phyloP scores from a whole-genome alignment of 2,888 invertebrate genomes.

The Eristalis intricaria region DNA sequence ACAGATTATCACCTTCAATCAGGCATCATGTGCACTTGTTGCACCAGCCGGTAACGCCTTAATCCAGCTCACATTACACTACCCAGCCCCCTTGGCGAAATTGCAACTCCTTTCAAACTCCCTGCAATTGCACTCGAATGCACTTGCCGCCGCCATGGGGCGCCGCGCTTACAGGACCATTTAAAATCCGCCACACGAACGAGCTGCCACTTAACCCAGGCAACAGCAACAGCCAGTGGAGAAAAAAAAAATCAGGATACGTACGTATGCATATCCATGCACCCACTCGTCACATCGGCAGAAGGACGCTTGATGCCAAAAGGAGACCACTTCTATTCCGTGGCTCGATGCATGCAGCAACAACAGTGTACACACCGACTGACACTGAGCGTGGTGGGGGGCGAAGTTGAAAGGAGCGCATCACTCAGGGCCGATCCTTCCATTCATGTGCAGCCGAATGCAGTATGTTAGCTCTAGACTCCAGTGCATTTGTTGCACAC shows the following conservation, averaged over 20 bases:
- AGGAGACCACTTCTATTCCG: constrained; percentile 39
- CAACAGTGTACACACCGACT: not conserved
- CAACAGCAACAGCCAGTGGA: not conserved
- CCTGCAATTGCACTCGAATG: constrained; percentile 69
- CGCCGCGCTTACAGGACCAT: constrained; percentile 49
- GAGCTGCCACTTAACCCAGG: constrained; percentile 54
- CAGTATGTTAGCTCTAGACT: constrained; percentile 51
- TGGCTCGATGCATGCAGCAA: constrained; percentile 20
- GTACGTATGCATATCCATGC: constrained; percentile 37
- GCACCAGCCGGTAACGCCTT: constrained; percentile 26
- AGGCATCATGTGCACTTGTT: constrained; percentile 54
- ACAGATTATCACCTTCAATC: constrained; percentile 52
- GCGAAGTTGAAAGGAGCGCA: constrained; percentile 12
- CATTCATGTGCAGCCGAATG: constrained; percentile 63
- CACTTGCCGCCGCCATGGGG: constrained; percentile 64
- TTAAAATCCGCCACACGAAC: constrained; percentile 52
- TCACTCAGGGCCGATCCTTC: constrained; percentile 41
- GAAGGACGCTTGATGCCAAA: constrained; percentile 32
- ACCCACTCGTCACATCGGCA: constrained; percentile 19
- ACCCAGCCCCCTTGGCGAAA: constrained; percentile 1
- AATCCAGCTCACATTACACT: constrained; percentile 27
- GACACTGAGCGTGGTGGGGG: not conserved
- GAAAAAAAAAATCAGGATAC: constrained; percentile 22
- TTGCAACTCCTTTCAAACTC: constrained; percentile 57
- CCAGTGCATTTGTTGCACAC: constrained; percentile 67